Conservation (phyloP, 2,888 invertebrate species). For the Amblyjoppa proteus region DNA sequence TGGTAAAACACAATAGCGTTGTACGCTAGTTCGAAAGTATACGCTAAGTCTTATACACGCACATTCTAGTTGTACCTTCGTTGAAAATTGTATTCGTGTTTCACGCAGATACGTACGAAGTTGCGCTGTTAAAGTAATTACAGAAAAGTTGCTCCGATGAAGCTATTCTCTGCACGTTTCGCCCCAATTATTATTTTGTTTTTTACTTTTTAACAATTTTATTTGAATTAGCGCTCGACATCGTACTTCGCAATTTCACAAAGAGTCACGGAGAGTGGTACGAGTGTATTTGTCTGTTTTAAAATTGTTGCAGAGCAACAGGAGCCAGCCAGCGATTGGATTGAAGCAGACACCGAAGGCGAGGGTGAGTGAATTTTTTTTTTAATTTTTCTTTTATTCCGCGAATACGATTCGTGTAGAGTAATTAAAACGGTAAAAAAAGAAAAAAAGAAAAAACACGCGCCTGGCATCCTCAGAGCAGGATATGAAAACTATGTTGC, state of each 20-base stretch:
- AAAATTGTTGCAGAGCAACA: constrained; percentile 87
- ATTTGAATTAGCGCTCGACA: not conserved
- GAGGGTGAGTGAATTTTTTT: constrained; percentile 86
- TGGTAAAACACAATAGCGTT: not conserved
- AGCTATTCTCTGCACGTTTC: not conserved
- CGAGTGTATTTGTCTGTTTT: constrained; percentile 1
- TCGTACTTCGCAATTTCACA: not conserved
- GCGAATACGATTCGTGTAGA: not conserved
- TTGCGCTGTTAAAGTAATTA: not conserved
- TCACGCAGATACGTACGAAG: not conserved
- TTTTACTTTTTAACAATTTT: not conserved
- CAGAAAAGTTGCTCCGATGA: not conserved
- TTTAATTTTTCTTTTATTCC: constrained; percentile 24
- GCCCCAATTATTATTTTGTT: not conserved
- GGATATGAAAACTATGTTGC: not conserved
- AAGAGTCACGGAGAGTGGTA: not conserved
- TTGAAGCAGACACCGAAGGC: constrained; percentile 89
- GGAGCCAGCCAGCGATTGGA: constrained; percentile 90
- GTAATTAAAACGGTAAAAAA: not conserved
- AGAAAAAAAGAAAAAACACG: constrained; percentile 10
- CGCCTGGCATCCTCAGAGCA: not conserved
- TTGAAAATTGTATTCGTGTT: not conserved
- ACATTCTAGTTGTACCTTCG: not conserved
- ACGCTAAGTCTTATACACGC: not conserved
- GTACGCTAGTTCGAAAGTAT: not conserved